A percentile compares a stretch with the other conserved stretches of the same genome.
Conservation (phyloP, 2,113 vertebrate genomes). For the Scomber colias region DNA sequence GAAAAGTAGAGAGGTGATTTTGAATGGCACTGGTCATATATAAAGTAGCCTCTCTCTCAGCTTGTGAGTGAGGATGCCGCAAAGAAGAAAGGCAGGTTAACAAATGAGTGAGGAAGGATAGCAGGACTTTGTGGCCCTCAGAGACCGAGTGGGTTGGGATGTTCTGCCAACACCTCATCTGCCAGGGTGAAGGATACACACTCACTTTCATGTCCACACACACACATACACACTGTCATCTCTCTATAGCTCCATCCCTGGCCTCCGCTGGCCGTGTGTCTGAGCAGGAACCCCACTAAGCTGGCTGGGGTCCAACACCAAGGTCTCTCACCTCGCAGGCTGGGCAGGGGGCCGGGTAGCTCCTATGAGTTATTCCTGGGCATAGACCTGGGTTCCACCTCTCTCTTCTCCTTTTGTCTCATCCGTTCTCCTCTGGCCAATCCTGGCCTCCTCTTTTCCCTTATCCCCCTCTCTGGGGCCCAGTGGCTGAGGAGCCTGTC, state of each 20-base stretch:
- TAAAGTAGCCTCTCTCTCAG: constrained; percentile 66
- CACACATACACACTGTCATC: constrained; percentile 66
- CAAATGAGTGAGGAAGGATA: constrained; percentile 76
- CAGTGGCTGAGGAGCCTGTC: constrained; percentile 75
- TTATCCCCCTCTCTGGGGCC: constrained; percentile 75
- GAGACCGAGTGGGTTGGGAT: constrained; percentile 75
- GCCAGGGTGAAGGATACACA: constrained; percentile 81
- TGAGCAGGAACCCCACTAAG: constrained; percentile 79
- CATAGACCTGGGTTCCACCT: constrained; percentile 60
- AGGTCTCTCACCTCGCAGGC: constrained; percentile 83
- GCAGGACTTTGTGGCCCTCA: constrained; percentile 68
- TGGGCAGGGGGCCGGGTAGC: constrained; percentile 73
- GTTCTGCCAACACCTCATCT: constrained; percentile 75
- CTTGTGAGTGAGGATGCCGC: constrained; percentile 57
- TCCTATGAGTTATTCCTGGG: constrained; percentile 81
- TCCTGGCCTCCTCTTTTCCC: constrained; percentile 63
- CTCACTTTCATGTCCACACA: constrained; percentile 27
- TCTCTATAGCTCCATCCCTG: constrained; percentile 57
- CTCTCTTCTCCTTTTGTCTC: constrained; percentile 70
- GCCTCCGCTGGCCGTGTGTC: constrained; percentile 65
- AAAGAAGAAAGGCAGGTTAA: constrained; percentile 71
- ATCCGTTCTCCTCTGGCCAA: constrained; percentile 59
- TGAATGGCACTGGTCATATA: constrained; percentile 60
- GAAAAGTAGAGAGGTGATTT: constrained; percentile 47
- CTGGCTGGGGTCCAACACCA: constrained; percentile 80